A percentile compares a stretch with the other conserved stretches of the same genome.
Evolutionary conservation across 2,888 invertebrate species (phyloP).

Genomic region (Temnothorax rugatulus): DNA sequence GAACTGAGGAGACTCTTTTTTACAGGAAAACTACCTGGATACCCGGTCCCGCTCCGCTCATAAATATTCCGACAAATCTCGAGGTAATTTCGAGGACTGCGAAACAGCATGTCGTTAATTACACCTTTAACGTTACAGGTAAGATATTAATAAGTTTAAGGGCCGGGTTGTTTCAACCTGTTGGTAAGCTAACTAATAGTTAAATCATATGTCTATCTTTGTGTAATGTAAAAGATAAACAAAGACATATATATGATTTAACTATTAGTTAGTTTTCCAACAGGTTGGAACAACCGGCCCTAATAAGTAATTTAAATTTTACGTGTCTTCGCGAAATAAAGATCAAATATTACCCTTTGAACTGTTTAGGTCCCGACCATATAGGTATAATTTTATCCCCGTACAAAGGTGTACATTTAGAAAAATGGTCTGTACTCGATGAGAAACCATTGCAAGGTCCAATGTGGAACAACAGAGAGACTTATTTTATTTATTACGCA

Average conservation of each 20-base stretch:
- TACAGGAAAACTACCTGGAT: slow-evolving; percentile 89
- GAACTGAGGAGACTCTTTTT: slow-evolving; percentile 22
- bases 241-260: too few species aligned
- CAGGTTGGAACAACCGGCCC: too few species aligned
- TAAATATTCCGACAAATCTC: slow-evolving; percentile 87
- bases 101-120: slow-evolving; percentile 84
- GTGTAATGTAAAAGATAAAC: too few species aligned
- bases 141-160: not conserved
- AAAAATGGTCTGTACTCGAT: slow-evolving; percentile 88
- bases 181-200: too few species aligned
- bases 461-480: slow-evolving; percentile 88
- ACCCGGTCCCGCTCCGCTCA: slow-evolving; percentile 87
- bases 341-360: not conserved
- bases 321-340: slow-evolving; percentile 30
- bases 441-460: slow-evolving; percentile 88
- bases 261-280: too few species aligned
- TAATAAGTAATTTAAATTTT: not conserved
- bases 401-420: slow-evolving; percentile 87
- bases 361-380: slow-evolving; percentile 89
- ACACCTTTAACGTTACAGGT: slow-evolving; percentile 87
- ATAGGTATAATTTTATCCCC: slow-evolving; percentile 90
- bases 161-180: too few species aligned
- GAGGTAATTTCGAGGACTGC: slow-evolving; percentile 85
- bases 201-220: too few species aligned
- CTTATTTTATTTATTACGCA: slow-evolving; percentile 91